Conservation (phyloP, 2,888 invertebrate species). For the Drosophila multiciliata region DNA sequence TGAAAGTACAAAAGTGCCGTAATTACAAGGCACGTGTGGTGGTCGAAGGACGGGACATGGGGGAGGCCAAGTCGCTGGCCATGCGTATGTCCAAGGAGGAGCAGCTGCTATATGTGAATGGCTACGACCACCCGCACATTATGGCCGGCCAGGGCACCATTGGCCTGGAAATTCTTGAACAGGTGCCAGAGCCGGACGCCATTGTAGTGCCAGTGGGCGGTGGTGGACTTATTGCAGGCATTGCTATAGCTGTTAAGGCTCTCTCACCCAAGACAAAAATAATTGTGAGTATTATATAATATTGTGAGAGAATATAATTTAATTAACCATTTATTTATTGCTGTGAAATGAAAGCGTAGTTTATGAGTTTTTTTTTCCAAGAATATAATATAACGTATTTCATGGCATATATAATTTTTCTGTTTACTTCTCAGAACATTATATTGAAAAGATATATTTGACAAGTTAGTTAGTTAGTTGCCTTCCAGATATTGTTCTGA, state of each 20-base stretch:
- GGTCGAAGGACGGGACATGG: constrained; percentile 90
- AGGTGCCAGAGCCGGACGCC: constrained; percentile 94
- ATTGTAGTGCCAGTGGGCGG: constrained; percentile 95
- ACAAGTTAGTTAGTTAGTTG: too few relatives aligned
- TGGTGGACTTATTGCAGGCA: constrained; percentile 96
- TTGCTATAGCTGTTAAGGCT: constrained; percentile 95
- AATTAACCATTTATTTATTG: not conserved
- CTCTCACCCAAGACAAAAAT: constrained; percentile 92
- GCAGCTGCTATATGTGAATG: constrained; percentile 93
- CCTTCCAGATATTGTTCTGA: not conserved
- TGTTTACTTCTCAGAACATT: not conserved
- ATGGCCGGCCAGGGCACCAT: constrained; percentile 98
- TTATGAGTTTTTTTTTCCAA: not conserved
- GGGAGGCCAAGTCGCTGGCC: constrained; percentile 92
- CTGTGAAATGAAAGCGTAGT: not conserved
- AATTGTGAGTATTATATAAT: constrained; percentile 90
- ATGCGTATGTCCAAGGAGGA: constrained; percentile 90
- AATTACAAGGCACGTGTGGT: constrained; percentile 94
- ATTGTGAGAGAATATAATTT: not conserved
- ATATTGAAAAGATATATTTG: not conserved
- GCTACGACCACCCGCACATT: constrained; percentile 97
- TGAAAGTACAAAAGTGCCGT: constrained; percentile 96
- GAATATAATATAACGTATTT: not conserved
- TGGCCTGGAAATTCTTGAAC: constrained; percentile 96
- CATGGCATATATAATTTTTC: not conserved